Percentiles rank a stretch among this genome's conserved stretches.
Conservation (phyloP, 1,140 invertebrate genomes). For the Zelostemma sp. region DNA sequence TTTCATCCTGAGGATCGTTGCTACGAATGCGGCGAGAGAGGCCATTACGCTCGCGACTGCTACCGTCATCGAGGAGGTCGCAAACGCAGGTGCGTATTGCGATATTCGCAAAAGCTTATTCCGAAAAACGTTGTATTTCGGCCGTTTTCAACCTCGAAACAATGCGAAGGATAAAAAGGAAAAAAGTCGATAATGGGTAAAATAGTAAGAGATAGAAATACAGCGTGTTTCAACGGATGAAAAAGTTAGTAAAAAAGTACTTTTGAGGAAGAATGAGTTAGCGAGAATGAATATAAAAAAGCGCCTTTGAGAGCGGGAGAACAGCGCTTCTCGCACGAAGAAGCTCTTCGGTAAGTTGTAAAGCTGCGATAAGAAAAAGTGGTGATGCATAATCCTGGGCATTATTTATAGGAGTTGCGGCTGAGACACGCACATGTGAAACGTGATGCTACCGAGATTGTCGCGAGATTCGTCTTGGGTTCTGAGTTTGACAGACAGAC, state of each 20-base stretch:
- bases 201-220: constrained; percentile 12
- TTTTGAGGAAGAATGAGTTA: too few species aligned
- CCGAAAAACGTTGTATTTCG: constrained; percentile 18
- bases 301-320: too few species aligned
- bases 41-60: constrained; percentile 93
- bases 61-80: constrained; percentile 73
- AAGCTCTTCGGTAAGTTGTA: not conserved
- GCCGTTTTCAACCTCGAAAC: too few species aligned
- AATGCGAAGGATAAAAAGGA: constrained; percentile 11
- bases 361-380: constrained; percentile 36
- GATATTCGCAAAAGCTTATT: not conserved
- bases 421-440: constrained; percentile 63
- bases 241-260: constrained; percentile 42
- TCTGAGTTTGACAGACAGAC: constrained; percentile 64
- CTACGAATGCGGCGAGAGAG: constrained; percentile 92
- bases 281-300: too few species aligned
- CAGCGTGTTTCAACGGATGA: constrained; percentile 16
- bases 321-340: too few species aligned
- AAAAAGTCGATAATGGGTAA: constrained; percentile 11
- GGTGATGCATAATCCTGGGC: constrained; percentile 68
- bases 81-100: constrained; percentile 71
- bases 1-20: constrained; percentile 89
- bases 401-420: constrained; percentile 73
- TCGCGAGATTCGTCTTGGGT: constrained; percentile 64
- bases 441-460: constrained; percentile 60